A percentile compares a stretch with the other conserved stretches of the same genome.
These are phyloP conservation scores for Esox masquinongy DNA, from an alignment of 2,797 vertebrate genomes.

Conservation along the genomic window DNA sequence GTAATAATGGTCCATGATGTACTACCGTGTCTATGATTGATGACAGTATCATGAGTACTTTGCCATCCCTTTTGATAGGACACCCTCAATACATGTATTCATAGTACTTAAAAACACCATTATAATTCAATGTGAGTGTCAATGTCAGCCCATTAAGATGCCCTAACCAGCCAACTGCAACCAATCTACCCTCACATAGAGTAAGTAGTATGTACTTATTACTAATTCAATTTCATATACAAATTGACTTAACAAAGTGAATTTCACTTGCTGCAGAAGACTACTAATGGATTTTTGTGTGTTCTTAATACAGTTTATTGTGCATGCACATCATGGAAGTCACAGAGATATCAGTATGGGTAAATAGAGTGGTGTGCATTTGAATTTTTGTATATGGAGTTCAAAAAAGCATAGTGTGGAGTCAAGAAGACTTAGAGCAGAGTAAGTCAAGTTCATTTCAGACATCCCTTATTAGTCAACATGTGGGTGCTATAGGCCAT, in stretches of 20 bases:
- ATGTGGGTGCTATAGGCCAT: conserved; percentile 71
- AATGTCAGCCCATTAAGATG: conserved; percentile 3
- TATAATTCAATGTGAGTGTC: conserved; percentile 34
- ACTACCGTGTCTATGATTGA: neutral
- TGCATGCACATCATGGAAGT: conserved; percentile 74
- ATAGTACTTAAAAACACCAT: conserved; percentile 12
- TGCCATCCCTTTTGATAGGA: conserved; percentile 4
- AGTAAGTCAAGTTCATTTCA: neutral
- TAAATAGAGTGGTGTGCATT: conserved; percentile 42
- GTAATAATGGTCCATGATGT: conserved; percentile 1
- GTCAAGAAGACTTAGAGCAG: conserved; percentile 38
- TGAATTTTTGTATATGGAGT: conserved; percentile 17
- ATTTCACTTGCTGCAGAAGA: conserved; percentile 24
- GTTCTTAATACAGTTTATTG: conserved; percentile 57
- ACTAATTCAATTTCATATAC: conserved; percentile 36
- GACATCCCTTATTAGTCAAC: conserved; percentile 78
- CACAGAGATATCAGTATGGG: conserved; percentile 38
- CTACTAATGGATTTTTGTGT: conserved; percentile 42
- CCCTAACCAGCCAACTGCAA: neutral
- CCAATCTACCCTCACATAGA: conserved; percentile 11
- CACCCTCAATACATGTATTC: conserved; percentile 10
- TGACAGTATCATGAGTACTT: neutral
- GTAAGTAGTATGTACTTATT: conserved; percentile 1
- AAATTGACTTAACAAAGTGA: conserved; percentile 49
- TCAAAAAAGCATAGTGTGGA: conserved; percentile 45